Evolutionary conservation across 2,797 vertebrate genomes (phyloP).

Genomic region (Serranus cabrilla): DNA sequence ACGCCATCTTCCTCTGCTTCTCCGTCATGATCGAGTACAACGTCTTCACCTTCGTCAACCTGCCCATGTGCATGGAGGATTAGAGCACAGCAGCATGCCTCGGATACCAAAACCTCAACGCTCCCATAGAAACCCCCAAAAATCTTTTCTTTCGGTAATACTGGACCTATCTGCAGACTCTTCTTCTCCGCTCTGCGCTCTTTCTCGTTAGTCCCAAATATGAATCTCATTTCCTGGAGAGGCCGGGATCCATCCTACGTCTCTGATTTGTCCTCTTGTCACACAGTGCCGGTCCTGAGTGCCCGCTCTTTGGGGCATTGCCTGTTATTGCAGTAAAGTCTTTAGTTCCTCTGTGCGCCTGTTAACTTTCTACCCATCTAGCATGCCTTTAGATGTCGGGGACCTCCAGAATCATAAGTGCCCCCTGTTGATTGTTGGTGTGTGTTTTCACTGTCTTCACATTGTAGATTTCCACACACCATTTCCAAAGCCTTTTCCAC

Average conservation of each 20-base stretch:
- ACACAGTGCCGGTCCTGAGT: constrained; percentile 61
- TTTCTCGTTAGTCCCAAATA: constrained; percentile 43
- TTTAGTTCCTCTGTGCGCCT: constrained; percentile 62
- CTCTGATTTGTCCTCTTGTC: constrained; percentile 59
- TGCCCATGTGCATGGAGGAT: constrained; percentile 94
- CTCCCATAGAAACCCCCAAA: constrained; percentile 25
- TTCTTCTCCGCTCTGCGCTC: constrained; percentile 23
- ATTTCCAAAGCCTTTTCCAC: constrained; percentile 65
- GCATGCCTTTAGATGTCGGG: constrained; percentile 83
- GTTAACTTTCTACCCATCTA: constrained; percentile 69
- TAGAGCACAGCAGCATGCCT: constrained; percentile 70
- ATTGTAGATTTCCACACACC: constrained; percentile 70
- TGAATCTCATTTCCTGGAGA: constrained; percentile 52
- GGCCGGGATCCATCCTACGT: constrained; percentile 52
- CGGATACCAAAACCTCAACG: constrained; percentile 70
- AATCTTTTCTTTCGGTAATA: constrained; percentile 18
- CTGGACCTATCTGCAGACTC: constrained; percentile 69
- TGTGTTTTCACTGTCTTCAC: constrained; percentile 64
- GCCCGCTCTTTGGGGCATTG: constrained; percentile 51
- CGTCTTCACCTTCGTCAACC: constrained; percentile 98
- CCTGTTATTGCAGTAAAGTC: constrained; percentile 62
- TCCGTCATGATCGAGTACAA: constrained; percentile 98
- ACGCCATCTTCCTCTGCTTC: constrained; percentile 95
- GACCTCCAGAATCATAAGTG: constrained; percentile 72
- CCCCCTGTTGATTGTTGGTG: constrained; percentile 71